phyloP scores from a whole-genome alignment of 2,888 invertebrate species.

The Stenurella melanura region DNA sequence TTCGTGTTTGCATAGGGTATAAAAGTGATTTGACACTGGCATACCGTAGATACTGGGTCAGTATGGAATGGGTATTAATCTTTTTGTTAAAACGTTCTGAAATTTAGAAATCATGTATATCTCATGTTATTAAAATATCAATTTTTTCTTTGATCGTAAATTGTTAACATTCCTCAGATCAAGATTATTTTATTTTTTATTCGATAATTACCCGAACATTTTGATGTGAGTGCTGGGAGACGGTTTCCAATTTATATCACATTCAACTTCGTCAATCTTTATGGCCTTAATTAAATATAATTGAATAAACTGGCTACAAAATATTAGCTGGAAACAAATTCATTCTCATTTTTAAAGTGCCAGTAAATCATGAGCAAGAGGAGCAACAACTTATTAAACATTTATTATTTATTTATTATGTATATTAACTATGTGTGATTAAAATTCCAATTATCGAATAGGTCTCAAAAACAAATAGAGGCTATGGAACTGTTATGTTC shows the following conservation, averaged over 20 bases:
- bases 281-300: constrained; percentile 1
- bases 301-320: not conserved
- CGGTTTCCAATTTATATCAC: not conserved
- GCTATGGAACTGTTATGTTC: not conserved
- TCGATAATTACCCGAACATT: not conserved
- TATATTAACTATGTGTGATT: not conserved
- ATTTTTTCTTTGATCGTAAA: not conserved
- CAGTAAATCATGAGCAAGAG: not conserved
- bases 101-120: no score
- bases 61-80: no score
- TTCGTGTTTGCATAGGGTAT: no score
- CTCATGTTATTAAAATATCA: no score
- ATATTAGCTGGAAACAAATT: not conserved
- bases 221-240: not conserved
- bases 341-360: not conserved
- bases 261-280: not conserved
- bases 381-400: not conserved
- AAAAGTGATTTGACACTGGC: no score
- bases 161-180: not conserved
- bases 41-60: no score
- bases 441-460: not conserved
- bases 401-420: not conserved
- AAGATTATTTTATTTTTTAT: not conserved
- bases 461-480: not conserved
- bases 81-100: no score